Evolutionary conservation across 2,113 vertebrate genomes (phyloP), one percentile per base, ranked within the genome.

Genomic region (Saccopteryx leptura): DNA sequence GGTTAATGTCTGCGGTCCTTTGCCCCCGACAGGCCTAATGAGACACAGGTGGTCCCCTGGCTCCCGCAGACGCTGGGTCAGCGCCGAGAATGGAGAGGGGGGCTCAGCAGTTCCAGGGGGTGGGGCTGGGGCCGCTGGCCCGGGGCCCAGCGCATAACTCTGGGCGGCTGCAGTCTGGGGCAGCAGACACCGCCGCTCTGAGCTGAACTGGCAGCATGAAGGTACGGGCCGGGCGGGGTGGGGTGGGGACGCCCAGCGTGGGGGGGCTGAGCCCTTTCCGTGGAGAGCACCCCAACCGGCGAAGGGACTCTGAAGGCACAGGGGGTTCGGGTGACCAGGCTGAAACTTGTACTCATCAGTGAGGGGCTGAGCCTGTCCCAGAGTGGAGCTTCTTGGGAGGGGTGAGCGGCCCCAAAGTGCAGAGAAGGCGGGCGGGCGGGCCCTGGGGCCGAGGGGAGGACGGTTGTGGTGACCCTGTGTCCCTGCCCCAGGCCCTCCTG

Each of bases 11-110:
- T 63, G 63, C 68, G 9, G 56, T 3, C 4, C 56, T 89, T 56
- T 58, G 79, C 86, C 84, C 75, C 72, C 7, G 50, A 82, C 93
- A 74, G 92, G 84, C 88, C 94, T 98, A 98, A 98, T 97, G 97
- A 97, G 96, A 96, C 65, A 54, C 97, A 97, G 97, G 96, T 97
- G 97, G 96, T 84, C 95, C 84, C 87, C 87, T 93, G 96, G 96
- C 95, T 23, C 8, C 4, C 19, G 85, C 93, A 78, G 88, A 96
- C n/a, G 76, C 97, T 50, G 66, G 60, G 46, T 33, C 80, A 1
- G 82, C 50, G 75, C 65, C 2, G 46, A 52, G 31, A 90, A 60
- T 23, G 68, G 74, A 69, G 78, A 66, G 93, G 79, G 93, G 88
- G 95, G 58, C 11, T 84, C 79, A 85, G 87, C 75, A 48, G 95